Percentiles rank a stretch among this genome's conserved stretches.
These are phyloP conservation scores for Toxotes jaculatrix DNA, from an alignment of 2,113 vertebrate species.

Conservation along the genomic window DNA sequence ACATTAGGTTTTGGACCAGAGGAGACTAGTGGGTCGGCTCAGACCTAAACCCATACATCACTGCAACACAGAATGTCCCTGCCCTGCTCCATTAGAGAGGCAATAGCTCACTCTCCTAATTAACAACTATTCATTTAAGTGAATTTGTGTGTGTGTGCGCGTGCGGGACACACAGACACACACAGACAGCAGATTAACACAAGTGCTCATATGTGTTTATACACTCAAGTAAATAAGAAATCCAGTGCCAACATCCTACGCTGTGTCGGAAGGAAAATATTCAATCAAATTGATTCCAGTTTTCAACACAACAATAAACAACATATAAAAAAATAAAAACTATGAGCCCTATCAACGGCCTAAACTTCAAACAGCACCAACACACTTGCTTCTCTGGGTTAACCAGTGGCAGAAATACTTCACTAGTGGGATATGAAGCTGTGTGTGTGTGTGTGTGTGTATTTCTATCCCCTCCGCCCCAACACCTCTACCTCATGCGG, in stretches of 20 bases:
- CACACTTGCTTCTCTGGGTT: background rate
- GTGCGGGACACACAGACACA: background rate
- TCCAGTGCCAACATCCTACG: no score
- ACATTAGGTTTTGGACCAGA: conserved; percentile 53
- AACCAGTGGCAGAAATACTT: background rate
- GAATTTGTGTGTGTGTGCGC: conserved; percentile 1
- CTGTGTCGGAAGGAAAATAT: background rate
- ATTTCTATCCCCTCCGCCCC: background rate
- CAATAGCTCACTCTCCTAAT: conserved; percentile 65
- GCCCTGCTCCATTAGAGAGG: conserved; percentile 55
- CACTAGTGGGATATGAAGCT: no score
- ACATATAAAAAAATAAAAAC: background rate
- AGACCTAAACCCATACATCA: conserved; percentile 52
- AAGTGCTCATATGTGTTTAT: background rate
- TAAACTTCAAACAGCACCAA: background rate
- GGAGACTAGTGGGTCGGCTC: conserved; percentile 19
- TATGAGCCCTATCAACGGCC: background rate
- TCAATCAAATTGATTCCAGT: background rate
- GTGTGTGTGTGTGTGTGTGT: conserved; percentile 7
- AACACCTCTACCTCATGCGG: background rate
- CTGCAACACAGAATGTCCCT: conserved; percentile 16
- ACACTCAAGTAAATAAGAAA: background rate
- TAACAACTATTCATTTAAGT: conserved; percentile 49
- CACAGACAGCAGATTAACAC: background rate
- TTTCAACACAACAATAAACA: no score